These are phyloP conservation scores for Pomacea maculata DNA, from an alignment of 1,140 invertebrate species.

Conservation along the genomic window DNA sequence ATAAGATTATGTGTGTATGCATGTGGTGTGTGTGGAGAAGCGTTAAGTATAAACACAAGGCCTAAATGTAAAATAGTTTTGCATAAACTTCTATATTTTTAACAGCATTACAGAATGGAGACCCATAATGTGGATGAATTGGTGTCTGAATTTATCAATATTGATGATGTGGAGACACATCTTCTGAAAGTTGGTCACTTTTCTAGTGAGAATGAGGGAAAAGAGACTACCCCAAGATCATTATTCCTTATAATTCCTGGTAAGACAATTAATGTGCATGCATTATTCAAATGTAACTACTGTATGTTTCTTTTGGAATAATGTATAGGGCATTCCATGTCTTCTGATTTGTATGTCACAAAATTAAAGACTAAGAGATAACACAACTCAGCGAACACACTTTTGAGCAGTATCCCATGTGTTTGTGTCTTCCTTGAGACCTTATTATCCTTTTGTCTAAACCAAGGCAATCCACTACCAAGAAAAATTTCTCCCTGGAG, in stretches of 20 bases:
- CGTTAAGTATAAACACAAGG: no score
- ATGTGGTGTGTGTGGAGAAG: no score
- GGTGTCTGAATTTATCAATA: conserved; percentile 43
- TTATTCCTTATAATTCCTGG: conserved; percentile 64
- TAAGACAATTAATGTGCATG: conserved; percentile 42
- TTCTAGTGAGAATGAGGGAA: conserved; percentile 70
- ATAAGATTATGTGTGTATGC: no score
- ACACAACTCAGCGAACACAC: not conserved
- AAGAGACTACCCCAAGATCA: conserved; percentile 12
- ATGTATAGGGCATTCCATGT: not conserved
- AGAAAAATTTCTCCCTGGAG: not conserved
- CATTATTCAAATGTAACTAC: not conserved
- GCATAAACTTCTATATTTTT: no score
- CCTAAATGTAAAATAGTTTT: no score
- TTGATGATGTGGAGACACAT: conserved; percentile 74
- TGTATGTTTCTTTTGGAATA: not conserved
- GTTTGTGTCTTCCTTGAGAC: not conserved
- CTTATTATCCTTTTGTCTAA: no score
- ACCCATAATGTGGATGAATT: not conserved
- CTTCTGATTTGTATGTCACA: not conserved
- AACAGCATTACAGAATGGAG: no score
- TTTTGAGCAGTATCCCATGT: not conserved
- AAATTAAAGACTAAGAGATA: not conserved
- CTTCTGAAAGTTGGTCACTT: conserved; percentile 75
- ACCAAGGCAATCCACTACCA: not conserved